A percentile compares a stretch with the other conserved stretches of the same genome.
Evolutionary conservation across 35 echinoderm and acorn worm species (phyloP).

Genomic region (Patiria miniata): DNA sequence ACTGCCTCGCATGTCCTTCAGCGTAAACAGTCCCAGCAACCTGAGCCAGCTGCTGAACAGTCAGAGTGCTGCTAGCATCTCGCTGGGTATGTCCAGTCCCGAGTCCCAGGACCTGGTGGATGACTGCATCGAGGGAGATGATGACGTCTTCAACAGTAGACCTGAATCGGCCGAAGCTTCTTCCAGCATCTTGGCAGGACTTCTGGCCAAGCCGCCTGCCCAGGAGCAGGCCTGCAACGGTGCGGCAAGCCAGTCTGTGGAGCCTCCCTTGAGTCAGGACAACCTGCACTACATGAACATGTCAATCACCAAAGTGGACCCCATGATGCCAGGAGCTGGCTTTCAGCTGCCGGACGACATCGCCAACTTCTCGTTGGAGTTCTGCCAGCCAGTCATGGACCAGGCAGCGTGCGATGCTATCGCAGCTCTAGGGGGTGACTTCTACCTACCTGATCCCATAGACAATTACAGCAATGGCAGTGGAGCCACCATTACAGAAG

Average conservation of each 20-base stretch:
- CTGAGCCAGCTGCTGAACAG: constrained; percentile 63
- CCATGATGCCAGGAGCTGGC: not conserved
- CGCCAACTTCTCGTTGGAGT: constrained; percentile 90
- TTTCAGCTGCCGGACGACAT: constrained; percentile 76
- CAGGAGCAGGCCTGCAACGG: not conserved
- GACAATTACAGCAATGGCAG: constrained; percentile 30
- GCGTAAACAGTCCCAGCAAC: constrained; percentile 73
- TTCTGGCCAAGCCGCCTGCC: constrained; percentile 10
- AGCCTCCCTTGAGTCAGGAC: constrained; percentile 34
- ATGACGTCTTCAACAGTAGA: not conserved
- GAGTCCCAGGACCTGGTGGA: constrained; percentile 42
- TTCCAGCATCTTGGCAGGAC: constrained; percentile 22
- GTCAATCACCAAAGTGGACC: constrained; percentile 49
- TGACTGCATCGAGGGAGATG: not conserved
- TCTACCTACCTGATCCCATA: constrained; percentile 26
- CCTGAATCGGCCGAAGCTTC: constrained; percentile 6
- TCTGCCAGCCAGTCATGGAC: constrained; percentile 72
- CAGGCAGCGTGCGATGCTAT: constrained; percentile 65
- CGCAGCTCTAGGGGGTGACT: constrained; percentile 34
- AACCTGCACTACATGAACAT: constrained; percentile 13
- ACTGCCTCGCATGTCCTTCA: constrained; percentile 39
- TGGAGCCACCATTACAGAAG: not conserved
- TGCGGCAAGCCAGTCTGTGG: constrained; percentile 1
- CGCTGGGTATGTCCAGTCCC: constrained; percentile 49
- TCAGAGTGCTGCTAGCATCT: constrained; percentile 40